phyloP scores from a whole-genome alignment of 2,888 invertebrate species.

The Gnatocerus cornutus region DNA sequence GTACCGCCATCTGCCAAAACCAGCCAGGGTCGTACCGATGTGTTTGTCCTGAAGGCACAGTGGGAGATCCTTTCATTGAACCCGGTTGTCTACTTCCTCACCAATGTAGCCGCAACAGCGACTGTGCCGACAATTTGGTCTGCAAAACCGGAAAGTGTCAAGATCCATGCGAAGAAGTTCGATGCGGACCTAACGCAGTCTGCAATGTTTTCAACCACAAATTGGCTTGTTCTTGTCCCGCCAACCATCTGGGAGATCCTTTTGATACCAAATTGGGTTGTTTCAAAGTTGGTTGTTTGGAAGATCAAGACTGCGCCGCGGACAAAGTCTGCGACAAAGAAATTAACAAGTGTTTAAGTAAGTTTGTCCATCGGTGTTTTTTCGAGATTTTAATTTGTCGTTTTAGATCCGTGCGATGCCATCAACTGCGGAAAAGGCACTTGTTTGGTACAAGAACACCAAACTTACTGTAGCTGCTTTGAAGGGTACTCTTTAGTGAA shows the following conservation, averaged over 20 bases:
- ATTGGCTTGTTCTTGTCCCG: slow-evolving; percentile 84
- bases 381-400: slow-evolving; percentile 21
- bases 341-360: slow-evolving; percentile 86
- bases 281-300: slow-evolving; percentile 90
- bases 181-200: slow-evolving; percentile 85
- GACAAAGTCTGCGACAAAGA: slow-evolving; percentile 85
- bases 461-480: slow-evolving; percentile 82
- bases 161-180: slow-evolving; percentile 83
- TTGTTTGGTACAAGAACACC: slow-evolving; percentile 83
- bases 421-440: slow-evolving; percentile 86
- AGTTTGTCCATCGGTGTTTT: slow-evolving; percentile 61
- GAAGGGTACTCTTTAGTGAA: slow-evolving; percentile 81
- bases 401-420: slow-evolving; percentile 85
- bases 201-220: slow-evolving; percentile 84
- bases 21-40: slow-evolving; percentile 87
- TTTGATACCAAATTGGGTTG: slow-evolving; percentile 85
- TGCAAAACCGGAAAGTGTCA: slow-evolving; percentile 86
- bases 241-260: slow-evolving; percentile 88
- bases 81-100: slow-evolving; percentile 86
- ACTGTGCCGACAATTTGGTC: slow-evolving; percentile 84
- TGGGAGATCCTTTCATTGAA: slow-evolving; percentile 81
- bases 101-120: slow-evolving; percentile 82
- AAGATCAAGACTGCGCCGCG: slow-evolving; percentile 82
- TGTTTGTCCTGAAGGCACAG: slow-evolving; percentile 84
- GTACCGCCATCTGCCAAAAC: slow-evolving; percentile 86